Conservation (phyloP, 1,140 invertebrate species). For the Drosophila seguyi region DNA sequence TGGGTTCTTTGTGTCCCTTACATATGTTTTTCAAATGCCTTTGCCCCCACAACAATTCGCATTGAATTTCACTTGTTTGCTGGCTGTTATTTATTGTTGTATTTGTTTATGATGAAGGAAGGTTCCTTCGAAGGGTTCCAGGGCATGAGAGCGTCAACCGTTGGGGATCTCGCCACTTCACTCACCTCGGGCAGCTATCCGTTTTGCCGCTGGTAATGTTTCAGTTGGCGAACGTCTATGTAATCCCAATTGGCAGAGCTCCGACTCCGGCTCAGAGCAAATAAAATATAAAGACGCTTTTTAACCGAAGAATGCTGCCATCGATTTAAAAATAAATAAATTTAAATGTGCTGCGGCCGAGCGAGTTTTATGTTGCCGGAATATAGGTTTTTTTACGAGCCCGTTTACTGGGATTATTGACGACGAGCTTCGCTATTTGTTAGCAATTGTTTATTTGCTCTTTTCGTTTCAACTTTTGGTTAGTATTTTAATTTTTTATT, state of each 20-base stretch:
- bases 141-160: slow-evolving; percentile 15
- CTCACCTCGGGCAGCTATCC: slow-evolving; percentile 81
- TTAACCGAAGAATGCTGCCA: slow-evolving; percentile 43
- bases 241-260: slow-evolving; percentile 56
- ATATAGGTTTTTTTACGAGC: slow-evolving; percentile 43
- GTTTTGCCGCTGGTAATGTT: slow-evolving; percentile 76
- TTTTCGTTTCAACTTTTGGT: slow-evolving; percentile 2
- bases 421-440: slow-evolving; percentile 13
- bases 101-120: slow-evolving; percentile 20
- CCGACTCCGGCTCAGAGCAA: slow-evolving; percentile 14
- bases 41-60: slow-evolving; percentile 60
- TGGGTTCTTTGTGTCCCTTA: slow-evolving; percentile 54
- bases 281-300: slow-evolving; percentile 33
- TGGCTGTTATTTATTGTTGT: slow-evolving; percentile 5
- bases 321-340: slow-evolving; percentile 43
- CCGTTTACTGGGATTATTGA: slow-evolving; percentile 30
- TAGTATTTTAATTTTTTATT: slow-evolving; percentile 10
- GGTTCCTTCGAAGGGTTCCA: slow-evolving; percentile 38
- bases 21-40: slow-evolving; percentile 68
- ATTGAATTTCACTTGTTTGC: slow-evolving; percentile 72
- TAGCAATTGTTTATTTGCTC: slow-evolving; percentile 22
- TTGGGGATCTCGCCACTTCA: slow-evolving; percentile 16
- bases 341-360: slow-evolving; percentile 48
- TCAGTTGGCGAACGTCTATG: slow-evolving; percentile 65
- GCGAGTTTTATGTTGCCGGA: slow-evolving; percentile 60